A percentile compares a stretch with the other conserved stretches of the same genome.
Evolutionary conservation across 92 coral and sea anemone genomes (phyloP).

Genomic region (Porites lobata): DNA sequence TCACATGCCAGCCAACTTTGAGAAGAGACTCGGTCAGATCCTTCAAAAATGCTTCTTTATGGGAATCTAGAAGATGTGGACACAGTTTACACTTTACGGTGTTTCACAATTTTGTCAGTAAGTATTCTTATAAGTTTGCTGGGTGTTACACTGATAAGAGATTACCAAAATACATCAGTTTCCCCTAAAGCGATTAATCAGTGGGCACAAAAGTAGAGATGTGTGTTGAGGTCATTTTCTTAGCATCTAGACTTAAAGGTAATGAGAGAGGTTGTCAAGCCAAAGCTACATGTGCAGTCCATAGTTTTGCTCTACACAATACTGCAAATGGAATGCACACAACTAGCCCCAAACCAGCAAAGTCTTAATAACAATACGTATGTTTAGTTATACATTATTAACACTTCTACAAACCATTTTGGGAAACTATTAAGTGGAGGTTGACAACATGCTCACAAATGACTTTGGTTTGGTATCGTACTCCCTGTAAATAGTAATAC

Average conservation of each 20-base stretch:
- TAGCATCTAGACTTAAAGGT: too few species aligned
- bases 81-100: neutral
- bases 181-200: too few species aligned
- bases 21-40: conserved; percentile 74
- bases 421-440: conserved; percentile 65
- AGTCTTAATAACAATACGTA: neutral
- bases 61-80: conserved; percentile 54
- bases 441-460: conserved; percentile 90
- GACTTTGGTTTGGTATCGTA: conserved; percentile 86
- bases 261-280: too few species aligned
- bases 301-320: too few species aligned
- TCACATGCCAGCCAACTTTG: conserved; percentile 83
- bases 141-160: neutral
- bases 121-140: too few species aligned
- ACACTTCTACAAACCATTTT: conserved; percentile 56
- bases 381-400: neutral
- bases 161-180: neutral
- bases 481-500: conserved; percentile 67
- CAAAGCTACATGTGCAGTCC: too few species aligned
- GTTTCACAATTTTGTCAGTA: too few species aligned
- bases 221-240: too few species aligned
- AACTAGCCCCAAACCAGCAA: too few species aligned
- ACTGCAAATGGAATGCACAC: too few species aligned
- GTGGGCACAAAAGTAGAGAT: too few species aligned
- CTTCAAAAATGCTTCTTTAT: conserved; percentile 73